Conservation (phyloP, 2,797 vertebrate species). For the Centropyge bicolor region DNA sequence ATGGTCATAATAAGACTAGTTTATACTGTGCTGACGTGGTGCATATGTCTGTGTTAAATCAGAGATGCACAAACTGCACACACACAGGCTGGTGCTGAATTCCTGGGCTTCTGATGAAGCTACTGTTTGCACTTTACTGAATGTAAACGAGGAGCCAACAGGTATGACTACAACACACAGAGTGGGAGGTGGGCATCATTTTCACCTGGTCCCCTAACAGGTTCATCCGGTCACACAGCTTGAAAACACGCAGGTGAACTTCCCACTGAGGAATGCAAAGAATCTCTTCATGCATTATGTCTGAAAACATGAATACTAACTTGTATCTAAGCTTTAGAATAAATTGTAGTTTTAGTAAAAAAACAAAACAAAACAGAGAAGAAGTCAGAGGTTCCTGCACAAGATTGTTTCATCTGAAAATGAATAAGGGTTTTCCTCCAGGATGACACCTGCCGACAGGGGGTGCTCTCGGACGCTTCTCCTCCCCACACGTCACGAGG, state of each 20-base stretch:
- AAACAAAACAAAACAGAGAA: no score
- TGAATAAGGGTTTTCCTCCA: background rate
- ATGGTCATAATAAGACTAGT: no score
- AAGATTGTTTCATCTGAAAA: rapidly evolving
- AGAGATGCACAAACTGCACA: background rate
- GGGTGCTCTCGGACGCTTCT: constrained; percentile 26
- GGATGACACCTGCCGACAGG: constrained; percentile 26
- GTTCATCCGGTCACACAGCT: background rate
- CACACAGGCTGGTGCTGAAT: background rate
- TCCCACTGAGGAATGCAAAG: background rate
- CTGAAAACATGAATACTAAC: background rate
- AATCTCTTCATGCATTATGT: background rate
- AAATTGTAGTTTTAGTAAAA: background rate
- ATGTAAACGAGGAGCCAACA: background rate
- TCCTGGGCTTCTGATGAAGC: background rate
- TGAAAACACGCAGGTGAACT: background rate
- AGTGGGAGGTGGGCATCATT: no score
- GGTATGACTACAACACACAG: no score
- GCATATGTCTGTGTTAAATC: background rate
- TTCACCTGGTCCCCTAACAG: no score
- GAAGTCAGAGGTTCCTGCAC: background rate
- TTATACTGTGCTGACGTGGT: background rate
- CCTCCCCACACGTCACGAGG: constrained; percentile 54
- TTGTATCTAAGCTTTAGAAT: background rate
- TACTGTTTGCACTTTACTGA: background rate